Base-by-base conservation (phyloP, 1,140 invertebrate species). In the Listronotus bonariensis region DNA sequence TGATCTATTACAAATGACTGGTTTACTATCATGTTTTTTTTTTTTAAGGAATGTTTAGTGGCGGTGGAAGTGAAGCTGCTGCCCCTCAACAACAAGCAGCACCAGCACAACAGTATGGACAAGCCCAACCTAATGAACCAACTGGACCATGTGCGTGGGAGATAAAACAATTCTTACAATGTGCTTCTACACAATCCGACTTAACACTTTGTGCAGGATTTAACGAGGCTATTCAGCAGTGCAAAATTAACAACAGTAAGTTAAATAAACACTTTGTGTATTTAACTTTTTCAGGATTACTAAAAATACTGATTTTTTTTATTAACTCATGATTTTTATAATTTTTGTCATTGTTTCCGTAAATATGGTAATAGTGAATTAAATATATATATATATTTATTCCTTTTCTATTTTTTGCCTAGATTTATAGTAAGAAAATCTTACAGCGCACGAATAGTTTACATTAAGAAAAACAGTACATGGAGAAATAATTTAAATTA, bases 151-250 rank as follows among this genome's bases (percentile, higher is more conserved):
- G 92, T 75, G 85, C 89, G n/a, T 95, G 88, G 88, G 93, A 96
- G 80, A 86, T 95, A 84, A 85, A 43, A 78, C 82, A 1, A 82
- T 81, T 46, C 78, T 76, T 43, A 78, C 76, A 42, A 80, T 80
- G 20, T 77, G 42, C 34, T 48, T 86, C 93, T 73, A 88, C 88
- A 43, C 92, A 95, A 74, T 83, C 85, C 32, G 94, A 96, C 78
- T 77, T 97, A 7, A 85, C 87, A 4, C 83, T 97, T 1, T 97
- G 95, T 76, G 89, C 95, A 72, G 94, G 93, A 45, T 97, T 97
- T 79, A 96, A 96, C 78, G 92, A 96, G 80, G 93, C 92, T 57
- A 82, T 97, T 64, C 88, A 92, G 70, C 92, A 96, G 77, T 97
- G 95, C 89, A 92, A 92, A 83, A 68, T 83, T 62, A 70, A 68